These are phyloP conservation scores for Ophioninae sp. DNA, from an alignment of 2,888 invertebrate species.

Conservation along the genomic window DNA sequence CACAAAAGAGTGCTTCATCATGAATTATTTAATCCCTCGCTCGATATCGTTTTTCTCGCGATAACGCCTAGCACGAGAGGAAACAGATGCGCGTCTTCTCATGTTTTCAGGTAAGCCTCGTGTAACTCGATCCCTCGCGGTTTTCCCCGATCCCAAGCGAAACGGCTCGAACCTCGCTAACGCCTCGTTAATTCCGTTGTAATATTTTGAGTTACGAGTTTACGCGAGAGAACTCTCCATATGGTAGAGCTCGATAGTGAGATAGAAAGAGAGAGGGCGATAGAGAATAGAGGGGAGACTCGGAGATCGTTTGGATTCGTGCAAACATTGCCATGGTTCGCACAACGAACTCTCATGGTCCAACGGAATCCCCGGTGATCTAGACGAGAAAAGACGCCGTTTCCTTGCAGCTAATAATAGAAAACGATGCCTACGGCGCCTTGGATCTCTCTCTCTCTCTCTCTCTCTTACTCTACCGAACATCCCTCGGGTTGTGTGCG, in stretches of 20 bases:
- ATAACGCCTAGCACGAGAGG: slow-evolving; percentile 4
- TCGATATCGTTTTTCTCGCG: slow-evolving; percentile 11
- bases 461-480: slow-evolving; percentile 60
- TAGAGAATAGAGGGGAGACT: background rate
- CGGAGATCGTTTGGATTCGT: slow-evolving; percentile 17
- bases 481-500: slow-evolving; percentile 66
- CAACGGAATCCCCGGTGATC: slow-evolving; percentile 70
- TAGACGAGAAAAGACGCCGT: slow-evolving; percentile 70
- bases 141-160: slow-evolving; percentile 27
- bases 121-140: slow-evolving; percentile 32
- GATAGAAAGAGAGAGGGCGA: background rate
- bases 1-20: slow-evolving; percentile 31
- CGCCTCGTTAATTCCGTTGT: slow-evolving; percentile 45
- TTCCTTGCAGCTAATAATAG: slow-evolving; percentile 75
- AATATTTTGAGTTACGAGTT: slow-evolving; percentile 43
- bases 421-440: slow-evolving; percentile 65
- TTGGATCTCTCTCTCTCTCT: slow-evolving; percentile 50
- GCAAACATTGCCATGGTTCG: slow-evolving; percentile 45
- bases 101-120: slow-evolving; percentile 33
- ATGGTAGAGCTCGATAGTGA: background rate
- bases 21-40: slow-evolving; percentile 36
- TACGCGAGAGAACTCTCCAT: slow-evolving; percentile 1
- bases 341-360: slow-evolving; percentile 56
- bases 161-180: slow-evolving; percentile 26
- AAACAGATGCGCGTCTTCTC: slow-evolving; percentile 1